These are phyloP conservation scores for Thysanoteuthis rhombus DNA, from an alignment of 2,888 invertebrate species.

Conservation along the genomic window DNA sequence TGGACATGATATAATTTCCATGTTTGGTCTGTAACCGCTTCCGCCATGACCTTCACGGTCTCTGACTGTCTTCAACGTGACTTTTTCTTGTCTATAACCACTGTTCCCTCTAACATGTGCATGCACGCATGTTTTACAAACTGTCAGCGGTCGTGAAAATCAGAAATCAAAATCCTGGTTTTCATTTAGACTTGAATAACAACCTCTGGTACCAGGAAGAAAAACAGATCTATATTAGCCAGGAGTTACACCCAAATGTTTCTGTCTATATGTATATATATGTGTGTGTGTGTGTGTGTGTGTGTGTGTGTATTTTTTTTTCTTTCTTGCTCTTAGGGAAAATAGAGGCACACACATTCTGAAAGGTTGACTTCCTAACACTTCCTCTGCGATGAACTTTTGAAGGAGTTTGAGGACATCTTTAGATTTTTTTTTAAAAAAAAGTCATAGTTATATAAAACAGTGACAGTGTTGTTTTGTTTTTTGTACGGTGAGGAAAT, in stretches of 20 bases:
- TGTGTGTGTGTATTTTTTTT: too few species aligned
- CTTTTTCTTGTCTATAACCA: too few species aligned
- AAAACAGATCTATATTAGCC: not conserved
- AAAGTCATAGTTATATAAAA: not conserved
- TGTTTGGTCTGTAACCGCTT: too few species aligned
- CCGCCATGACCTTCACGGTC: too few species aligned
- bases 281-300: not conserved
- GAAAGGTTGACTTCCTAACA: not conserved
- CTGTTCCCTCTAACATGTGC: too few species aligned
- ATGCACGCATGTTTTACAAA: too few species aligned
- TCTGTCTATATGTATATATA: not conserved
- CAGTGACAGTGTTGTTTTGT: not conserved
- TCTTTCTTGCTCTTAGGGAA: not conserved
- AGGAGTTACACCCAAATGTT: not conserved
- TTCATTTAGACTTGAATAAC: not conserved
- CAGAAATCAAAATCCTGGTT: not conserved
- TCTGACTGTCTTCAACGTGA: too few species aligned
- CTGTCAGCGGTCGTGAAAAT: too few species aligned
- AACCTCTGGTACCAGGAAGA: too few species aligned
- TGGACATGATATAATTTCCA: too few species aligned
- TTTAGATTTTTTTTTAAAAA: not conserved
- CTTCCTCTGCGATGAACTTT: not conserved
- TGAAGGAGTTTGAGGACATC: not conserved
- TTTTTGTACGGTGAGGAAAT: not conserved
- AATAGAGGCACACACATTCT: not conserved